phyloP scores from a whole-genome alignment of 2,888 invertebrate genomes.

The Tetramorium bicarinatum region DNA sequence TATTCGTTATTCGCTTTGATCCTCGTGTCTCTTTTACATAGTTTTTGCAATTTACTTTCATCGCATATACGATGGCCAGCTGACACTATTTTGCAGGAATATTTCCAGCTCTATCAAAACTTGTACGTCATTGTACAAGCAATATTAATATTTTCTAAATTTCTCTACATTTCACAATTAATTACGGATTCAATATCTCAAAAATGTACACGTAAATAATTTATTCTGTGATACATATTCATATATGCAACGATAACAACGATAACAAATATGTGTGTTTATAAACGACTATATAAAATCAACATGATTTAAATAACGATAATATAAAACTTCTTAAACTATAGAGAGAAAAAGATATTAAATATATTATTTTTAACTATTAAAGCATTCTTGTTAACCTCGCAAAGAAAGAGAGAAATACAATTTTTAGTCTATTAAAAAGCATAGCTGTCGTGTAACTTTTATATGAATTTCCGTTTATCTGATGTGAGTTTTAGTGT shows the following conservation, averaged over 20 bases:
- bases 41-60: neutral
- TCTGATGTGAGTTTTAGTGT: neutral
- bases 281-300: neutral
- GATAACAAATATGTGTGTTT: neutral
- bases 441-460: neutral
- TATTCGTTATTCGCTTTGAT: conserved; percentile 40
- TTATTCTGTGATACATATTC: too few species aligned
- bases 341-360: neutral
- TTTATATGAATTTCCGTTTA: conserved; percentile 9
- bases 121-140: neutral
- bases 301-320: conserved; percentile 6
- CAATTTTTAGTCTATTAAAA: neutral
- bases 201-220: neutral
- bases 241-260: too few species aligned
- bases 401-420: neutral
- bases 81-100: neutral
- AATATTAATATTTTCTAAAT: neutral
- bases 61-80: neutral
- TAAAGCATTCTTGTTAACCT: neutral
- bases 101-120: neutral
- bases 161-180: neutral
- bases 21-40: conserved; percentile 16
- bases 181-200: neutral
- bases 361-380: neutral
- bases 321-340: neutral